These are phyloP conservation scores for Nibea albiflora DNA, from an alignment of 2,113 vertebrate genomes.

Conservation along the genomic window DNA sequence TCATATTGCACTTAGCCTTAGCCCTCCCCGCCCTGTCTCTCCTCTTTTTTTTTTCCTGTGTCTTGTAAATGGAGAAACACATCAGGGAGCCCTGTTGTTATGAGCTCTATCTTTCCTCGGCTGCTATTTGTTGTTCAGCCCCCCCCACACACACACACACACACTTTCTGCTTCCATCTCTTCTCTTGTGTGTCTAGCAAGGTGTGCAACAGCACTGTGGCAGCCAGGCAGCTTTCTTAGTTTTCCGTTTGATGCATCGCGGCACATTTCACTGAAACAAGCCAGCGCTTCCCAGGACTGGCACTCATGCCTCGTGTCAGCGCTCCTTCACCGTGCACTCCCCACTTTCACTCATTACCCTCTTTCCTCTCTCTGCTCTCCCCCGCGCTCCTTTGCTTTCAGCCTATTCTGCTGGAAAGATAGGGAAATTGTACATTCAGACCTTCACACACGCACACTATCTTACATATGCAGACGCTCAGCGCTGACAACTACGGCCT, in stretches of 20 bases:
- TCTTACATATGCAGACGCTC: slow-evolving; percentile 56
- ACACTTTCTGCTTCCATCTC: neutral
- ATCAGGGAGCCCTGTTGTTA: slow-evolving; percentile 53
- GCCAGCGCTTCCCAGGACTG: slow-evolving; percentile 43
- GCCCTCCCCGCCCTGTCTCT: neutral
- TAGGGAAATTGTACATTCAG: slow-evolving; percentile 59
- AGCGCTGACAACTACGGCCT: slow-evolving; percentile 44
- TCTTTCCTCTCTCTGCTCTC: slow-evolving; percentile 38
- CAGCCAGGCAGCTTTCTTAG: slow-evolving; percentile 40
- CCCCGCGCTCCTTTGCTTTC: slow-evolving; percentile 45
- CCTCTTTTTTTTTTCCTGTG: slow-evolving; percentile 19
- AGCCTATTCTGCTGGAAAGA: slow-evolving; percentile 61
- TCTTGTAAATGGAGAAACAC: slow-evolving; percentile 64
- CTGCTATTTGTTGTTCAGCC: slow-evolving; percentile 21
- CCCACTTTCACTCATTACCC: slow-evolving; percentile 56
- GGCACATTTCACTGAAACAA: slow-evolving; percentile 62
- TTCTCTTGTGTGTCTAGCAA: slow-evolving; percentile 42
- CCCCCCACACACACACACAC: neutral
- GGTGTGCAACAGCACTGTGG: slow-evolving; percentile 42
- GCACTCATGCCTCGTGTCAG: slow-evolving; percentile 56
- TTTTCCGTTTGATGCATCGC: slow-evolving; percentile 58
- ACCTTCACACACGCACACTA: slow-evolving; percentile 27
- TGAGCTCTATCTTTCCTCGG: slow-evolving; percentile 49
- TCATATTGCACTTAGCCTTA: slow-evolving; percentile 26
- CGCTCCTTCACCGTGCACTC: slow-evolving; percentile 31